Conservation (phyloP, 2,888 invertebrate species). For the Amphipoea lucens region DNA sequence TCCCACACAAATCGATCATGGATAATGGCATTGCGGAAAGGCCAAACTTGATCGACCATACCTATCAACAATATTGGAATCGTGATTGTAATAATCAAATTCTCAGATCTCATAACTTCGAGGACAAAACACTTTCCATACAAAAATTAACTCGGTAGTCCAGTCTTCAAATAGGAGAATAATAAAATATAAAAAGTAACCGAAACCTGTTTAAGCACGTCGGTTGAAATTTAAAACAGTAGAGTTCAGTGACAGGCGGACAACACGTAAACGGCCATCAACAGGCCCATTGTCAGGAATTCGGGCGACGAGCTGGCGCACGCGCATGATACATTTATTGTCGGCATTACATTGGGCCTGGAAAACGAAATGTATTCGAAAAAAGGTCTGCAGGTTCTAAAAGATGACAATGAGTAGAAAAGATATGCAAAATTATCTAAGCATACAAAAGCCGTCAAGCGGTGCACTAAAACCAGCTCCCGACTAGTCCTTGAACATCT, state of each 20-base stretch:
- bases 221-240: conserved; percentile 73
- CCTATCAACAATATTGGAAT: conserved; percentile 39
- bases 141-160: conserved; percentile 22
- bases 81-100: conserved; percentile 36
- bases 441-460: conserved; percentile 50
- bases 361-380: conserved; percentile 55
- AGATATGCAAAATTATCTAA: conserved; percentile 49
- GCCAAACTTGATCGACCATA: conserved; percentile 40
- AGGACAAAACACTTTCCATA: conserved; percentile 25
- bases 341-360: conserved; percentile 73
- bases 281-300: conserved; percentile 82
- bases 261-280: conserved; percentile 74
- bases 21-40: conserved; percentile 48
- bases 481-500: conserved; percentile 79
- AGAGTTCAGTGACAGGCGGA: conserved; percentile 79
- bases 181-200: conserved; percentile 59
- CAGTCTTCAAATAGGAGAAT: conserved; percentile 51
- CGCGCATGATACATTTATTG: conserved; percentile 74
- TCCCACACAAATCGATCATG: conserved; percentile 53
- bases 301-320: conserved; percentile 76
- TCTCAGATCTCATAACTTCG: conserved; percentile 20
- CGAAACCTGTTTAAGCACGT: conserved; percentile 65
- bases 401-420: conserved; percentile 25
- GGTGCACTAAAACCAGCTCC: conserved; percentile 68
- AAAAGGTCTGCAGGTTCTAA: conserved; percentile 26